Base-by-base conservation (phyloP, 2,797 vertebrate genomes). In the Epinephelus coioides region DNA sequence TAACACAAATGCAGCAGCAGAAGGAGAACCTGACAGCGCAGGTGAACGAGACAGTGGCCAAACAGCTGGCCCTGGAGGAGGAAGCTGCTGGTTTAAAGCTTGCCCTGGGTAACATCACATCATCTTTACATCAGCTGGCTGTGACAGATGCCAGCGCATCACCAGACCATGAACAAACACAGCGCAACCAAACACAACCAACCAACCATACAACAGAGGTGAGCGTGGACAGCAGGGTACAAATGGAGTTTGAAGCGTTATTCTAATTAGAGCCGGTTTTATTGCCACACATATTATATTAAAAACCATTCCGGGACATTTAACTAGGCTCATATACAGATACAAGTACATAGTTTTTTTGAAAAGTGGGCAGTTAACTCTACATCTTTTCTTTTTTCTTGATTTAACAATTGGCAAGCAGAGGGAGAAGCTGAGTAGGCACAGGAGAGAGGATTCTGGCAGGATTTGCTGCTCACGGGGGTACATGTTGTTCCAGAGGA, bases 1-100 rank as follows among this genome's bases (percentile, higher is more conserved):
- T 97, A 8, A 90, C 93, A 86, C 90, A 91, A 38, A 95, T 96
- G 88, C 95, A 96, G 85, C 88, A 2, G 51, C 87, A 91, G 0
- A 95, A 78, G 91, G 87, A 91, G 73, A 94, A 94, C 13, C 93
- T 99, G 86, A 88, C 87, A 2, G 59, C 17, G 1, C 92, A 92
- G n/a, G 15, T 95, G 78, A 94, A 89, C 1, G 75, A 95, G 62
- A 91, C 79, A 1, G 78, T 81, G 59, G 91, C 84, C 57, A 57
- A 63, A 51, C 81, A 96, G 50, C 17, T 87, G 73, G 62, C 87
- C 0, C 15, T 94, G 83, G 84, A 92, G 82, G 81, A 85, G 69
- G 82, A 88, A 2, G 82, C 84, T 0, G 12, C 73, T 0, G 91
- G 89, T 44, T 53, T 93, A 6, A 78, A 82, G 0, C 11, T 85